Conservation (phyloP, 2,888 invertebrate species). For the Drosophila anomalata region DNA sequence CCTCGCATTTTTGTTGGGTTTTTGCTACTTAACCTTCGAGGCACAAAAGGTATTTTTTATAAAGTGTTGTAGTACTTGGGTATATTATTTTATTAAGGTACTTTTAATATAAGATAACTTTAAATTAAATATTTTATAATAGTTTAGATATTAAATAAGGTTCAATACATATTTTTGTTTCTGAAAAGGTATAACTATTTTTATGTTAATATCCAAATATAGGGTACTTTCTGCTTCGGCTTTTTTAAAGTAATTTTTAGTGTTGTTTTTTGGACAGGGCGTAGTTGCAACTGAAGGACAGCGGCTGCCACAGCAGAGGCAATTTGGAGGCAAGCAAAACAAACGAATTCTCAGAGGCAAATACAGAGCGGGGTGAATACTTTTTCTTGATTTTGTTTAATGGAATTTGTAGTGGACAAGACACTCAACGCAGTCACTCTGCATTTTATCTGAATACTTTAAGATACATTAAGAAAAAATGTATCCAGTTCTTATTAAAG, state of each 20-base stretch:
- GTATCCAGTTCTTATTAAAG: neutral
- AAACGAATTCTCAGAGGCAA: conserved; percentile 39
- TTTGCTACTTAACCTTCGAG: conserved; percentile 67
- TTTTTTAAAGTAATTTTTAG: conserved; percentile 1
- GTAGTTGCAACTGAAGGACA: conserved; percentile 68
- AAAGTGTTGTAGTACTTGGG: conserved; percentile 34
- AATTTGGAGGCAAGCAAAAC: conserved; percentile 57
- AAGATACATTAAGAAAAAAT: neutral
- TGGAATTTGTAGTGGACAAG: conserved; percentile 37
- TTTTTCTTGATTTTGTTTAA: conserved; percentile 33
- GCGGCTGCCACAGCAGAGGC: conserved; percentile 33
- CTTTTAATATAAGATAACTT: neutral
- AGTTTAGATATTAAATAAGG: neutral
- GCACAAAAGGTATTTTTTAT: conserved; percentile 56
- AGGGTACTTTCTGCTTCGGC: conserved; percentile 3
- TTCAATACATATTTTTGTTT: neutral
- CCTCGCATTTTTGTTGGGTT: conserved; percentile 45
- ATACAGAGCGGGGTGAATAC: conserved; percentile 7
- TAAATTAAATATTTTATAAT: neutral
- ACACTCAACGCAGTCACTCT: conserved; percentile 6
- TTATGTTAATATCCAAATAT: neutral
- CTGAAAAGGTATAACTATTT: neutral
- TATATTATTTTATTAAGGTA: conserved; percentile 7
- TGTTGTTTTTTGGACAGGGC: conserved; percentile 52
- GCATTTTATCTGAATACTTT: conserved; percentile 2